Evolutionary conservation across 2,113 vertebrate species (phyloP).

Genomic region (Picathartes gymnocephalus): DNA sequence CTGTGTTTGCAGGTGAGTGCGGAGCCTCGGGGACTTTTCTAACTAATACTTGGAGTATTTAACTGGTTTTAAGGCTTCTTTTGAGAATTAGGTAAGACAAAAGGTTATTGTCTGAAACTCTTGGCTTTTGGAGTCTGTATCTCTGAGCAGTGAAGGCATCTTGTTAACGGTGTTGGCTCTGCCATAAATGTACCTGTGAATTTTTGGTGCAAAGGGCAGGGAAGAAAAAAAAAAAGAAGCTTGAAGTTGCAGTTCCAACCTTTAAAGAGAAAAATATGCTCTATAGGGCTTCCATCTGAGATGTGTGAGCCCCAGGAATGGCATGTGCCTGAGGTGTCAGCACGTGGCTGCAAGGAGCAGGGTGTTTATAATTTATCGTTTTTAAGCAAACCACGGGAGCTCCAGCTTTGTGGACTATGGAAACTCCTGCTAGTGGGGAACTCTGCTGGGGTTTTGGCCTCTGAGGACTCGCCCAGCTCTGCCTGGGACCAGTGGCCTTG

Average conservation of each 20-base stretch:
- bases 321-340: neutral
- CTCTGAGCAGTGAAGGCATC: accelerated
- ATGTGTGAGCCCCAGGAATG: accelerated
- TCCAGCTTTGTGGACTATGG: neutral
- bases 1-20: neutral
- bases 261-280: no score
- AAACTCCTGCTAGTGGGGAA: accelerated
- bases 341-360: accelerated
- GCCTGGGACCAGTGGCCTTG: neutral
- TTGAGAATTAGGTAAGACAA: neutral
- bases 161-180: neutral
- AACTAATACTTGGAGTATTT: accelerated
- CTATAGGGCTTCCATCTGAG: neutral
- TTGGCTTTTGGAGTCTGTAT: neutral
- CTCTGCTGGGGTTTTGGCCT: neutral
- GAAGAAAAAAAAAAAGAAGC: neutral
- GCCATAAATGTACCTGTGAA: neutral
- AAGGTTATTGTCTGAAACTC: neutral
- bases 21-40: neutral
- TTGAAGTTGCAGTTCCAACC: neutral
- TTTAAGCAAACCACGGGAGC: neutral
- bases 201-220: neutral
- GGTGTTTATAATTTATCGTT: neutral
- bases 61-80: neutral
- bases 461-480: accelerated